Conservation (phyloP, 2,888 invertebrate genomes). For the Neelides folsomi region DNA sequence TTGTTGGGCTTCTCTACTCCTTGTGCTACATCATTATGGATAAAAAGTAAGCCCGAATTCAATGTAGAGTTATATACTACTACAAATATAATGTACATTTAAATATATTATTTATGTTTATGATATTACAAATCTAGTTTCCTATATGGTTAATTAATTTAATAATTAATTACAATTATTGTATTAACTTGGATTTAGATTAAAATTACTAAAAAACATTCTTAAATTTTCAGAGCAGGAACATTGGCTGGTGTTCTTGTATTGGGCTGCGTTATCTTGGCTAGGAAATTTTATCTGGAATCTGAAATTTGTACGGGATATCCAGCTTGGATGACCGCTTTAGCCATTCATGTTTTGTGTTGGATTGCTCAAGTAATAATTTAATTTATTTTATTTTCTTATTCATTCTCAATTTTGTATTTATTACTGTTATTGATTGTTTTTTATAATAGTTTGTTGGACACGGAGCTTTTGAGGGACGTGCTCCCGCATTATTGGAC, state of each 20-base stretch:
- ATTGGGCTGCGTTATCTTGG: conserved; percentile 16
- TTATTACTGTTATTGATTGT: background rate
- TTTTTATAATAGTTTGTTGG: conserved; percentile 28
- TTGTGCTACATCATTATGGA: conserved; percentile 26
- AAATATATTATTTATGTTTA: no score
- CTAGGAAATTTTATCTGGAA: conserved; percentile 21
- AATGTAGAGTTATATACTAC: background rate
- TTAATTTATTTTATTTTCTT: background rate
- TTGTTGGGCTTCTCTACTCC: conserved; percentile 24
- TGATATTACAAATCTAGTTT: no score
- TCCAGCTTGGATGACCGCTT: conserved; percentile 22
- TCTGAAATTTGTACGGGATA: conserved; percentile 15
- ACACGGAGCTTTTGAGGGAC: conserved; percentile 32
- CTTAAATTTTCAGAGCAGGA: conserved; percentile 20
- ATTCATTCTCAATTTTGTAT: background rate
- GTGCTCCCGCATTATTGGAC: conserved; percentile 32
- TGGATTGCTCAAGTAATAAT: conserved; percentile 27
- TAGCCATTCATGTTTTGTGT: conserved; percentile 18
- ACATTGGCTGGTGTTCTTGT: conserved; percentile 26
- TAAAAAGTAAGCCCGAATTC: conserved; percentile 21
- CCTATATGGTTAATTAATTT: no score
- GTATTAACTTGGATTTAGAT: background rate
- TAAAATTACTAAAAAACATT: no score
- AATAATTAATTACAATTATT: no score
- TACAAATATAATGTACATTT: no score